Evolutionary conservation across 1,140 invertebrate species (phyloP), one percentile per base, ranked within the genome.

Genomic region (Musca vetustissima): DNA sequence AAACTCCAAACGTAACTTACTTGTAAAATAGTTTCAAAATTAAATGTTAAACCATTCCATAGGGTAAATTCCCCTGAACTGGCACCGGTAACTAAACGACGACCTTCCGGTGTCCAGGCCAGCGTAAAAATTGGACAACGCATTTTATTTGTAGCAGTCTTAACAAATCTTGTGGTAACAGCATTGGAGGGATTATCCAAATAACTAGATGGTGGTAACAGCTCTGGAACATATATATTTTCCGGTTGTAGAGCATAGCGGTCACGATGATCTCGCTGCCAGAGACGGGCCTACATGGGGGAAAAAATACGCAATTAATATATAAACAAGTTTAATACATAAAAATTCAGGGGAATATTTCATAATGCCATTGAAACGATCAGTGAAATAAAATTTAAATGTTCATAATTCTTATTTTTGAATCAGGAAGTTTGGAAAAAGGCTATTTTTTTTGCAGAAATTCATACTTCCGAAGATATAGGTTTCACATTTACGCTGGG

Each of bases 21-120:
- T 89, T 99, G 98, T 53, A 99, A 86, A 84, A 99, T 99, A 52
- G 98, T 99, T 87, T 99, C 98, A 87, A 99, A 99, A 86, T 99
- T 99, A 84, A 99, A 99, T 8, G 98, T 99, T 7, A 99, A 88
- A 21, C 98, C 98, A 88, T 99, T 99, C 98, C 98, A 99, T 2
- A 99, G 85, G 0, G 98, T 99, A 80, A 99, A 99, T 85, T 99
- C 98, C 21, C 98, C 98, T 72, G 96, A 98, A 1, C 97, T 99
- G 14, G 98, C 97, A 6, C 98, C 98, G 9, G 98, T 99, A 2
- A 99, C 95, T 65, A 99, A 85, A 71, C 98, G 88, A 69, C 98
- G 88, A 21, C 98, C 98, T 85, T 99, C 98, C 2, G 98, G 97
- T 7, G 98, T 99, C 98, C 98, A 99, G 8, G 95, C 95, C 80